Base-by-base conservation (phyloP, 2,888 invertebrate genomes). In the Agonopterix subpropinquella region DNA sequence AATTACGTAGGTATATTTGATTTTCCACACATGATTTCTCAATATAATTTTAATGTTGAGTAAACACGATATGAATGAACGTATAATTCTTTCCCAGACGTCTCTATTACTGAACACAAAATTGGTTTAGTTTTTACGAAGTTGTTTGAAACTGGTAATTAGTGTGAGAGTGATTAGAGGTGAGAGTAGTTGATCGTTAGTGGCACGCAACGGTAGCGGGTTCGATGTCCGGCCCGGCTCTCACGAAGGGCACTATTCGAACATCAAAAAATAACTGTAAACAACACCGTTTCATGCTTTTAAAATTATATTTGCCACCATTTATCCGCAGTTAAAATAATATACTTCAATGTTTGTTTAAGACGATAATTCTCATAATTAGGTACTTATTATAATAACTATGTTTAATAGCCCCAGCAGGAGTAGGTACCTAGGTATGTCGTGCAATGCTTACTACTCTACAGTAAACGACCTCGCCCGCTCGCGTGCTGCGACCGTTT, bases 141-240 rank as follows among this genome's bases (percentile, higher is more conserved):
- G 13, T 42, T 11, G 49, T 58, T 58, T 57, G 63, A 67, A 72
- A 64, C 60, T 53, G 51, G 67, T 72, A 76, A 77, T 79, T 75
- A 77, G 66, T 68, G 67, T 69, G 64, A 64, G 67, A 71, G 70
- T 72, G 69, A 80, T 78, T 75, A 70, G 61, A 67, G 62, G 67
- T 59, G 70, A 70, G 69, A 71, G 66, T 62, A 67, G 62, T 57
- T 63, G 69, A 73, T 71, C 64, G 67, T 67, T 63, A 59, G 61
- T 55, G 50, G 58, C 79, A 79, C 75, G 77, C 77, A 67, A 80
- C 55, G 50, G 65, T 64, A 58, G 65, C 59, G 62, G 61, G 74
- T 74, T 75, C 74, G 72, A 71, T 51, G 74, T 58, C 72, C 73
- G 65, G 48, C 49, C 50, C 46, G 9, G 58, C 58, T 72, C 69